phyloP scores from a whole-genome alignment of 2,113 vertebrate genomes.

The Hystrix cristata region DNA sequence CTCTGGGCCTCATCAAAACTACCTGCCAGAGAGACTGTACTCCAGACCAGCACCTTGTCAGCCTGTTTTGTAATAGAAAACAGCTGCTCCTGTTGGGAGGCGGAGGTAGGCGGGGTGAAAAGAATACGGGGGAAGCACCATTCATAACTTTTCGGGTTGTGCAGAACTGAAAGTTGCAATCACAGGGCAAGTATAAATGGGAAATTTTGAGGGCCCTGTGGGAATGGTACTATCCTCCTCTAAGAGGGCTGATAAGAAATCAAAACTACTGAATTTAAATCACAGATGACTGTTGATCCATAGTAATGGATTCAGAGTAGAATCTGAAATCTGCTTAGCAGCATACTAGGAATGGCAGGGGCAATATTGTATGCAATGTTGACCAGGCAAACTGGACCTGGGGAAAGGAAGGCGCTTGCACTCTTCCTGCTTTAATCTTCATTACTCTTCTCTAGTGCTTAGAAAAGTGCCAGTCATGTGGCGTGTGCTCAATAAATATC shows the following conservation, averaged over 20 bases:
- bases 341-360: neutral
- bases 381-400: neutral
- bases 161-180: neutral
- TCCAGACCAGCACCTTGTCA: constrained; percentile 89
- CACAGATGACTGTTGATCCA: constrained; percentile 53
- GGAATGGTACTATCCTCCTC: constrained; percentile 30
- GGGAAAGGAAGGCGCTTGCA: neutral
- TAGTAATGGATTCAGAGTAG: neutral
- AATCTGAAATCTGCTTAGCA: neutral
- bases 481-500: neutral
- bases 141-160: constrained; percentile 69
- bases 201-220: neutral
- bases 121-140: constrained; percentile 47
- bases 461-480: rapidly evolving
- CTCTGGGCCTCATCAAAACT: constrained; percentile 88
- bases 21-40: constrained; percentile 87
- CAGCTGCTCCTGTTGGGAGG: constrained; percentile 84
- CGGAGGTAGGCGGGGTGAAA: constrained; percentile 63
- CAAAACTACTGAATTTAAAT: constrained; percentile 72
- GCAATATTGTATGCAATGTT: neutral
- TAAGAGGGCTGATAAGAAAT: constrained; percentile 55
- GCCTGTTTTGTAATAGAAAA: constrained; percentile 84
- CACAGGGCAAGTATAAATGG: neutral
- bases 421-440: neutral
- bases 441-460: neutral